phyloP scores from a whole-genome alignment of 2,113 vertebrate genomes.

The Syngnathus scovelli region DNA sequence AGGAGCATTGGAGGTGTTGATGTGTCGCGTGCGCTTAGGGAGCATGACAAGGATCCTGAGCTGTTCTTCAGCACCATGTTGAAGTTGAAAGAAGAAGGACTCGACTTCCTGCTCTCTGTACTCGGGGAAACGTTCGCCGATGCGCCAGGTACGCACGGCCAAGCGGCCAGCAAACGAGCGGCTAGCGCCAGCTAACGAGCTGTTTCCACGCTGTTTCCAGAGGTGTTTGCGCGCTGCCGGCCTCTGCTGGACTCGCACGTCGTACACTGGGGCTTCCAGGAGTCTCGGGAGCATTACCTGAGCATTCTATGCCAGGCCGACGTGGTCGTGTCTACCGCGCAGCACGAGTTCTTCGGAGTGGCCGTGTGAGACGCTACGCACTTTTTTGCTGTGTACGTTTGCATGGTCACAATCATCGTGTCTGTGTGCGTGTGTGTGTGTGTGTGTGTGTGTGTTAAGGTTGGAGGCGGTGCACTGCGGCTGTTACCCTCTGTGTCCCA shows the following conservation, averaged over 20 bases:
- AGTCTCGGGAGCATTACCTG: slow-evolving; percentile 84
- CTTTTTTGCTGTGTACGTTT: too few relatives aligned
- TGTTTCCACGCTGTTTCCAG: slow-evolving; percentile 53
- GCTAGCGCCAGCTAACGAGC: neutral
- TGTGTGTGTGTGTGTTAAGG: slow-evolving; percentile 60
- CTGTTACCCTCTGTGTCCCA: slow-evolving; percentile 90
- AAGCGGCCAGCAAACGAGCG: too few relatives aligned
- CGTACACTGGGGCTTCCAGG: slow-evolving; percentile 87
- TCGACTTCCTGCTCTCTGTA: slow-evolving; percentile 82
- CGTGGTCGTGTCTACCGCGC: slow-evolving; percentile 91
- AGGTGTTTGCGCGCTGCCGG: slow-evolving; percentile 81
- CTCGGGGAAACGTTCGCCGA: slow-evolving; percentile 90
- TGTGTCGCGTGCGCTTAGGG: slow-evolving; percentile 67
- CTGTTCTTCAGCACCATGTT: slow-evolving; percentile 85
- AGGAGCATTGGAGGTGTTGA: neutral
- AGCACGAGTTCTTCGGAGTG: slow-evolving; percentile 95
- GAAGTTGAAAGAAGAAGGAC: slow-evolving; percentile 76
- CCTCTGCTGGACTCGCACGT: slow-evolving; percentile 72
- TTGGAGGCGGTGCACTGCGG: slow-evolving; percentile 91
- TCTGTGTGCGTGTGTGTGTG: too few relatives aligned
- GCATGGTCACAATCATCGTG: too few relatives aligned
- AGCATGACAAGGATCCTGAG: slow-evolving; percentile 95
- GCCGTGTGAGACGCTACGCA: slow-evolving; percentile 82
- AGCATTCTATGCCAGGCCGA: slow-evolving; percentile 81
- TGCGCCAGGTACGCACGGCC: slow-evolving; percentile 78